Evolutionary conservation across 2,113 vertebrate genomes (phyloP).

Genomic region (Onychostoma macrolepis): DNA sequence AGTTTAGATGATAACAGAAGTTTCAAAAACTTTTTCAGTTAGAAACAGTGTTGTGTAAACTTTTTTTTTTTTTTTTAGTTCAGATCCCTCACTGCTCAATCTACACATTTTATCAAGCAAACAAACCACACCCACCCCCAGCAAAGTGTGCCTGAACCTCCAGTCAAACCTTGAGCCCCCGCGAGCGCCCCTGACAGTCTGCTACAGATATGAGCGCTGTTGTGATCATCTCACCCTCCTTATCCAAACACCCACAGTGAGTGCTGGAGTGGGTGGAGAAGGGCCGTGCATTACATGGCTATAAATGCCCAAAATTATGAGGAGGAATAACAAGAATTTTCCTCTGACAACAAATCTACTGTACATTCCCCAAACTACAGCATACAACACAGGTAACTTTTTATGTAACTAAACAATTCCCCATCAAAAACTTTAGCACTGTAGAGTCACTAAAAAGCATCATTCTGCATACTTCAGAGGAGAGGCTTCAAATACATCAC

Average conservation of each 20-base stretch:
- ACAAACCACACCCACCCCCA: background rate
- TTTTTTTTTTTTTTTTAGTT: no score
- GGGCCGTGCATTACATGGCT: background rate
- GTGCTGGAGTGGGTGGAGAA: background rate
- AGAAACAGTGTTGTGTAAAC: no score
- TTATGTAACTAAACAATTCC: background rate
- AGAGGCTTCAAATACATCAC: background rate
- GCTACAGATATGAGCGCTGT: background rate
- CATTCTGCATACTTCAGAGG: background rate
- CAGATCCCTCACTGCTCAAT: background rate
- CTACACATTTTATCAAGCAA: background rate
- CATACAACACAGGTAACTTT: background rate
- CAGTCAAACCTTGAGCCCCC: slow-evolving; percentile 1
- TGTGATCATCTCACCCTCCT: background rate
- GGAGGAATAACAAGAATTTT: background rate
- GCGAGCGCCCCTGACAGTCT: background rate
- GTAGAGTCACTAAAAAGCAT: background rate
- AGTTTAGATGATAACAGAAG: no score
- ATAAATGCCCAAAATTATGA: background rate
- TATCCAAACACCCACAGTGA: background rate
- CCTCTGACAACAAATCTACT: background rate
- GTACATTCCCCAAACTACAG: background rate
- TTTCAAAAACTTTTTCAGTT: no score
- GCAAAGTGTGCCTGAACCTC: background rate
- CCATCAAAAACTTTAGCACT: background rate